Evolutionary conservation across 2,113 vertebrate genomes (phyloP).

Genomic region (Ginglymostoma cirratum): DNA sequence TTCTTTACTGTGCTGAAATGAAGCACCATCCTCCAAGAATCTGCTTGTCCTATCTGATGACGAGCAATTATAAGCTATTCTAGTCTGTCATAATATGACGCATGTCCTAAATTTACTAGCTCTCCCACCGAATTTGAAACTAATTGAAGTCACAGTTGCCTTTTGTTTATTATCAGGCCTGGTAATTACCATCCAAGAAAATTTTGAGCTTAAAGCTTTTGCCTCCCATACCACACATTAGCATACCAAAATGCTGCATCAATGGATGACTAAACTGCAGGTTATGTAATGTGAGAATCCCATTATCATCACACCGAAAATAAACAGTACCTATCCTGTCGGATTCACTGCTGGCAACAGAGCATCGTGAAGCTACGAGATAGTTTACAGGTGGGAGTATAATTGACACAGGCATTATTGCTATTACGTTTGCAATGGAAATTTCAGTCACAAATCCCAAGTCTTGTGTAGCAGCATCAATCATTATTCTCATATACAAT

Average conservation of each 20-base stretch:
- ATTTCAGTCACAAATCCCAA: slow-evolving; percentile 7
- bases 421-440: neutral
- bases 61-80: neutral
- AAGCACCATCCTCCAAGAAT: neutral
- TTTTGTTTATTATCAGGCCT: neutral
- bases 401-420: neutral
- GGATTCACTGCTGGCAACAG: neutral
- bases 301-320: neutral
- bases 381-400: neutral
- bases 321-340: neutral
- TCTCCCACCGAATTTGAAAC: neutral
- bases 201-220: neutral
- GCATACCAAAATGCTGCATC: neutral
- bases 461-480: neutral
- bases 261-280: neutral
- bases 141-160: neutral
- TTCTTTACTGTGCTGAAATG: neutral
- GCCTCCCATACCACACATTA: neutral
- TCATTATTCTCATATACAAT: neutral
- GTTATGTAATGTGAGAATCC: neutral
- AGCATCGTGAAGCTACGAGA: neutral
- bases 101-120: neutral
- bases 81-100: neutral
- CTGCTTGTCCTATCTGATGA: neutral
- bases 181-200: neutral